Percentiles rank a stretch among this genome's conserved stretches.
Conservation (phyloP, 2,797 vertebrate genomes). For the Vespertilio murinus region DNA sequence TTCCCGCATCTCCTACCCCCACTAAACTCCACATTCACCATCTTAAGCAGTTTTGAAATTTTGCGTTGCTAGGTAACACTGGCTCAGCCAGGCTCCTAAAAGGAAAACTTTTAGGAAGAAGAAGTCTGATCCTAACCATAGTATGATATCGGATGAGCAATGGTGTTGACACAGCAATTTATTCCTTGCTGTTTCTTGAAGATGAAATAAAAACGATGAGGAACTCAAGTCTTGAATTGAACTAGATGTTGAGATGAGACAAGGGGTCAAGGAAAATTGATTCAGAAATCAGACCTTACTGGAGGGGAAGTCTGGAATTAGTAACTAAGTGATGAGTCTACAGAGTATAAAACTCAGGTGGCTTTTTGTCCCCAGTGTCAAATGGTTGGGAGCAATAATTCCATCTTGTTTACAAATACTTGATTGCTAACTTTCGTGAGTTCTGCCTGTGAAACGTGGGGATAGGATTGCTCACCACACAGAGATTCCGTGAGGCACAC, state of each 20-base stretch:
- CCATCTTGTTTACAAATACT: not conserved
- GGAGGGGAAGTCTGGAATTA: not conserved
- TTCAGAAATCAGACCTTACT: not conserved
- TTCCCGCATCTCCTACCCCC: not conserved
- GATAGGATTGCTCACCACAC: not conserved
- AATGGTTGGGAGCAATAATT: not conserved
- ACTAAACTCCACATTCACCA: not conserved
- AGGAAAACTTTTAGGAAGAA: not conserved
- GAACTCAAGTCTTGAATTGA: not conserved
- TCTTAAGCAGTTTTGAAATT: conserved; percentile 28
- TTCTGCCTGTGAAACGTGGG: not conserved
- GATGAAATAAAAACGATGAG: not conserved
- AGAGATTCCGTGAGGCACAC: not conserved
- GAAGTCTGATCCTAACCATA: not conserved
- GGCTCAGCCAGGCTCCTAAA: not conserved
- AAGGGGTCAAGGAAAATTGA: not conserved
- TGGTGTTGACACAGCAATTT: not conserved
- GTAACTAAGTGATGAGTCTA: not conserved
- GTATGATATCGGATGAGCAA: not conserved
- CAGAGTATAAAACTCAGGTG: not conserved
- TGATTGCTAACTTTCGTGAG: not conserved
- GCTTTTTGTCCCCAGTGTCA: not conserved
- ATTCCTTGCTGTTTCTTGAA: not conserved
- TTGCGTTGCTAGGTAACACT: not conserved
- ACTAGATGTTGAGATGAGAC: not conserved